These are phyloP conservation scores for Sicus ferrugineus DNA, from an alignment of 2,888 invertebrate genomes.

Conservation along the genomic window DNA sequence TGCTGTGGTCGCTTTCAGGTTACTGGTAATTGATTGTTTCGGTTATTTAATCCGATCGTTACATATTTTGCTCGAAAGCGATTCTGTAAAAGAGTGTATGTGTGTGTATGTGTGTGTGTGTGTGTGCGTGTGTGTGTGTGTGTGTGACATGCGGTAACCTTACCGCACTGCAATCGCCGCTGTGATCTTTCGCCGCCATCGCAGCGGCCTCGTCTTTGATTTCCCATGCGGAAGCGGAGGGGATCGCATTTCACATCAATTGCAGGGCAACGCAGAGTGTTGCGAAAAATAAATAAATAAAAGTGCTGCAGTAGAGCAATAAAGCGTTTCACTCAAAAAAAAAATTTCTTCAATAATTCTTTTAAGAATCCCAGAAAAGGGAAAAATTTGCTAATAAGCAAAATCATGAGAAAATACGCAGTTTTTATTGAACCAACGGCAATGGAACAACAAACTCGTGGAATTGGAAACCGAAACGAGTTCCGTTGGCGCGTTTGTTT, in stretches of 20 bases:
- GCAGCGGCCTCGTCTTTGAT: slow-evolving; percentile 27
- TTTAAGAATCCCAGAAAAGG: too few species aligned
- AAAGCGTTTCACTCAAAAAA: too few species aligned
- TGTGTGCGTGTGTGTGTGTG: background rate
- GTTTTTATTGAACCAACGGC: too few species aligned
- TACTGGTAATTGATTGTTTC: slow-evolving; percentile 51
- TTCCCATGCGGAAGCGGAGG: slow-evolving; percentile 15
- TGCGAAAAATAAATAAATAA: too few species aligned
- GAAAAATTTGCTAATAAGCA: background rate
- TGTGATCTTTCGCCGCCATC: slow-evolving; percentile 26
- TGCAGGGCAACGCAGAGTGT: background rate
- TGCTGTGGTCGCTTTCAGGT: slow-evolving; percentile 30
- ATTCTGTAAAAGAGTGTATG: background rate
- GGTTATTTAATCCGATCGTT: slow-evolving; percentile 45
- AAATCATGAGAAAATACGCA: background rate
- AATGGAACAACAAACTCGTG: too few species aligned
- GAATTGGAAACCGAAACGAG: background rate
- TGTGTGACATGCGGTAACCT: background rate
- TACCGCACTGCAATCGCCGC: slow-evolving; percentile 4
- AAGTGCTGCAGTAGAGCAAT: too few species aligned
- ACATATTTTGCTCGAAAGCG: background rate
- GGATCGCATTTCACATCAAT: slow-evolving; percentile 10
- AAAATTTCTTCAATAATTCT: too few species aligned
- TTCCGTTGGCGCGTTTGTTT: too few species aligned
- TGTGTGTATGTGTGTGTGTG: background rate